A percentile compares a stretch with the other conserved stretches of the same genome.
Evolutionary conservation across 2,888 invertebrate species (phyloP).

Genomic region (Hoplodrina blanda): DNA sequence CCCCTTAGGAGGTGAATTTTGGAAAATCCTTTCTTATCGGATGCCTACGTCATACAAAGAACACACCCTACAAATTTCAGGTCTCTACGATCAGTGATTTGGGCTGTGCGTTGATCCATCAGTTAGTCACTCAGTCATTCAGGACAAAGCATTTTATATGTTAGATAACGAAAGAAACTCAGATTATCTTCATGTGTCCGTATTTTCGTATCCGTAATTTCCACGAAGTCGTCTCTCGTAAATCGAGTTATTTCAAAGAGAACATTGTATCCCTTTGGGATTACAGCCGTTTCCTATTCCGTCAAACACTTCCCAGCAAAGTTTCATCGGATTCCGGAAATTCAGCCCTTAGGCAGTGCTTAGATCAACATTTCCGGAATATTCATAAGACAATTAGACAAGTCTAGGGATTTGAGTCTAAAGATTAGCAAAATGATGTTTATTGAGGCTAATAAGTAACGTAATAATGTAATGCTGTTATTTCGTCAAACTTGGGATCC

Average conservation of each 20-base stretch:
- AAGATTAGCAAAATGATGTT: neutral
- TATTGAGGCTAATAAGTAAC: neutral
- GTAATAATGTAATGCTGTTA: slow-evolving; percentile 1
- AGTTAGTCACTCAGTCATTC: too few relatives aligned
- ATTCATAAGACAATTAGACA: slow-evolving; percentile 3
- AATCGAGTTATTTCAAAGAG: slow-evolving; percentile 22
- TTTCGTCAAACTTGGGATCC: slow-evolving; percentile 12
- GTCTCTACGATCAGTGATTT: too few relatives aligned
- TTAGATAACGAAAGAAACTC: slow-evolving; percentile 1
- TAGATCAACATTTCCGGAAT: slow-evolving; percentile 9
- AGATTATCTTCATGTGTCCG: neutral
- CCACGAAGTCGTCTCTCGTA: slow-evolving; percentile 2
- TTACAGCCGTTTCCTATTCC: slow-evolving; percentile 33
- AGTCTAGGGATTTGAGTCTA: neutral
- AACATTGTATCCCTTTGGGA: slow-evolving; percentile 20
- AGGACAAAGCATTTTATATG: too few relatives aligned
- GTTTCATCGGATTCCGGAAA: slow-evolving; percentile 39
- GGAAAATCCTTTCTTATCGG: too few relatives aligned
- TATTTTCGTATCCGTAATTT: neutral
- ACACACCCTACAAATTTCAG: too few relatives aligned
- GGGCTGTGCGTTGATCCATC: too few relatives aligned
- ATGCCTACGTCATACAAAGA: too few relatives aligned
- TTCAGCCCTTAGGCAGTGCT: slow-evolving; percentile 17
- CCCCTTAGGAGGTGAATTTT: too few relatives aligned
- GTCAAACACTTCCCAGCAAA: slow-evolving; percentile 26